These are phyloP conservation scores for Callionymus lyra DNA, from an alignment of 2,113 vertebrate genomes.

Conservation along the genomic window DNA sequence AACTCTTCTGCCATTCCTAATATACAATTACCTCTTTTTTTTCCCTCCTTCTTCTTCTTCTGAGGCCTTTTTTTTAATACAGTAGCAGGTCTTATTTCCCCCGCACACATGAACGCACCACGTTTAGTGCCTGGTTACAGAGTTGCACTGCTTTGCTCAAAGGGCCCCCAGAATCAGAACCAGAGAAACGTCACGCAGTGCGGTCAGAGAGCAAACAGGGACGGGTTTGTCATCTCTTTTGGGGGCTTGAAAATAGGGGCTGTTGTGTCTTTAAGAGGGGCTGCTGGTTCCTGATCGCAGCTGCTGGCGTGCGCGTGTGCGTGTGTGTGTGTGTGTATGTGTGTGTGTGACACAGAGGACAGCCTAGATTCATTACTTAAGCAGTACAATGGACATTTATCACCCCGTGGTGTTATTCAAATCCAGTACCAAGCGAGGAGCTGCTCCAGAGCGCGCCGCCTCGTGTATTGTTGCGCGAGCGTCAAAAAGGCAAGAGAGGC, in stretches of 20 bases:
- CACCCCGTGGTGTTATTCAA: constrained; percentile 99
- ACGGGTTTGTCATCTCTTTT: constrained; percentile 68
- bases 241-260: constrained; percentile 65
- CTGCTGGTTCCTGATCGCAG: constrained; percentile 91
- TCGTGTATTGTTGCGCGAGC: constrained; percentile 34
- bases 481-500: constrained; percentile 6
- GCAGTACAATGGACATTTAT: constrained; percentile 99
- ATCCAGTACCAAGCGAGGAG: constrained; percentile 98
- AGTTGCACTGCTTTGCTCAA: constrained; percentile 62
- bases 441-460: constrained; percentile 81
- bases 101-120: constrained; percentile 44
- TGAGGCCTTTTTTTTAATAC: too few species aligned
- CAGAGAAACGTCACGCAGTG: constrained; percentile 65
- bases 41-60: too few species aligned
- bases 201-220: constrained; percentile 70
- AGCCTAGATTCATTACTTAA: constrained; percentile 98
- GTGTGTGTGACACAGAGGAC: constrained; percentile 79
- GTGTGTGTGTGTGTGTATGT: constrained; percentile 47
- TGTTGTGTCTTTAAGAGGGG: constrained; percentile 97
- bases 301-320: constrained; percentile 82
- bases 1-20: too few species aligned
- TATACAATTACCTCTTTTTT: too few species aligned
- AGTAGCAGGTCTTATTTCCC: neutral
- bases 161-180: constrained; percentile 48
- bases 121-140: constrained; percentile 67